Conservation (phyloP, 2,113 vertebrate genomes). For the Oplegnathus fasciatus region DNA sequence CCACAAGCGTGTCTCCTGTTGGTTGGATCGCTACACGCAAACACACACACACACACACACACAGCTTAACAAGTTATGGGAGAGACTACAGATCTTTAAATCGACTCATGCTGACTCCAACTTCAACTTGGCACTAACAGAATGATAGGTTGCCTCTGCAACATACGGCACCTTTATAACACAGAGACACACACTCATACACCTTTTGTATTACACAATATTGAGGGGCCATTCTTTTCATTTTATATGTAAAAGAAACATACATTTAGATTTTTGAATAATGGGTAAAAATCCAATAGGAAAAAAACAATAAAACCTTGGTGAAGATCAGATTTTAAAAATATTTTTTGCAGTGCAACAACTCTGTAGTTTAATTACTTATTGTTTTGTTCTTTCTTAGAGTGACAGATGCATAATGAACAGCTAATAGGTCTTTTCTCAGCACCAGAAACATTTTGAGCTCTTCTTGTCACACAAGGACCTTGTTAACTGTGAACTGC, state of each 20-base stretch:
- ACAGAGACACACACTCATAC: not conserved
- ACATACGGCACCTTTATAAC: not conserved
- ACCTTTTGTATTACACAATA: not conserved
- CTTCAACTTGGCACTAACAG: not conserved
- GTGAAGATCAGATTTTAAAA: not conserved
- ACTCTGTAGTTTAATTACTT: not conserved
- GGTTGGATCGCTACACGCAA: constrained; percentile 27
- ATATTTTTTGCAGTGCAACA: not conserved
- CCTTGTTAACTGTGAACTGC: not conserved
- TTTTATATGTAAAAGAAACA: not conserved
- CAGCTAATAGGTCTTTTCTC: not conserved
- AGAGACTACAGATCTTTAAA: constrained; percentile 31
- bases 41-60: not conserved
- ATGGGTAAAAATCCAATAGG: not conserved
- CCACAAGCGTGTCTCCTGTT: constrained; percentile 28
- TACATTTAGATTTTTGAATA: not conserved
- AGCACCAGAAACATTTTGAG: not conserved
- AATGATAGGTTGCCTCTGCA: constrained; percentile 6
- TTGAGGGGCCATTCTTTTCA: not conserved
- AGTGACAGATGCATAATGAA: not conserved
- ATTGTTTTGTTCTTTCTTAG: not conserved
- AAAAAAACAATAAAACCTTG: not conserved
- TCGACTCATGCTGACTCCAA: not conserved
- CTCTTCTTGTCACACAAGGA: not conserved
- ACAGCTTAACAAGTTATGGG: constrained; percentile 26